Percentiles rank a stretch among this genome's conserved stretches.
These are phyloP conservation scores for Bombus consobrinus DNA, from an alignment of 1,140 invertebrate species.

Conservation along the genomic window DNA sequence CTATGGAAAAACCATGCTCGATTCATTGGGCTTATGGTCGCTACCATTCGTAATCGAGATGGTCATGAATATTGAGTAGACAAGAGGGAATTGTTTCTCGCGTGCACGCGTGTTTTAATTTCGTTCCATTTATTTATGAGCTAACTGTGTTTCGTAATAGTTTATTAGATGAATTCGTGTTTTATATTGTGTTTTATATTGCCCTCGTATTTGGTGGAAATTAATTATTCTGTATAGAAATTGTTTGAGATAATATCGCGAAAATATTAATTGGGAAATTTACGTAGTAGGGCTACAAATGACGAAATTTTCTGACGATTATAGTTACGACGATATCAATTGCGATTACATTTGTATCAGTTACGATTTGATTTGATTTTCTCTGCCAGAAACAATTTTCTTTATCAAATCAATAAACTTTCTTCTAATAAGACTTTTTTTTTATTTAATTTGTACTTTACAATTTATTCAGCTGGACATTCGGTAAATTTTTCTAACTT, in stretches of 20 bases:
- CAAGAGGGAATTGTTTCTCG: background rate
- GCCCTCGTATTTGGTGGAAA: background rate
- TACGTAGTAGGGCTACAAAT: too few species aligned
- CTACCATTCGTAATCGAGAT: background rate
- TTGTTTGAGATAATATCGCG: background rate
- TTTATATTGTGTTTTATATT: too few species aligned
- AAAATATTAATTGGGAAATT: too few species aligned
- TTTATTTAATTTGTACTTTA: too few species aligned
- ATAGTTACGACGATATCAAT: too few species aligned
- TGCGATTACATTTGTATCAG: too few species aligned
- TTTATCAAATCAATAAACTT: background rate
- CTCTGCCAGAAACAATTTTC: background rate
- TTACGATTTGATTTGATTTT: background rate
- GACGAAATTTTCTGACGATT: too few species aligned
- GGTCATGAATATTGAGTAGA: constrained; percentile 1
- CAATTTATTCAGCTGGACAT: too few species aligned
- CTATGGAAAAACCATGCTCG: background rate
- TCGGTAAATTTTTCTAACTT: too few species aligned
- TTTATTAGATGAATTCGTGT: background rate
- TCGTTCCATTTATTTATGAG: constrained; percentile 11
- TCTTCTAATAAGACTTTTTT: too few species aligned
- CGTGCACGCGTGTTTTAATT: background rate
- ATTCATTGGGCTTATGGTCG: background rate
- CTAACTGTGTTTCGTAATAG: background rate
- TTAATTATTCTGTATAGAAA: too few species aligned